Evolutionary conservation across 2,888 invertebrate genomes (phyloP), one percentile per base, ranked within the genome.

Genomic region (Polymixis lichenea): DNA sequence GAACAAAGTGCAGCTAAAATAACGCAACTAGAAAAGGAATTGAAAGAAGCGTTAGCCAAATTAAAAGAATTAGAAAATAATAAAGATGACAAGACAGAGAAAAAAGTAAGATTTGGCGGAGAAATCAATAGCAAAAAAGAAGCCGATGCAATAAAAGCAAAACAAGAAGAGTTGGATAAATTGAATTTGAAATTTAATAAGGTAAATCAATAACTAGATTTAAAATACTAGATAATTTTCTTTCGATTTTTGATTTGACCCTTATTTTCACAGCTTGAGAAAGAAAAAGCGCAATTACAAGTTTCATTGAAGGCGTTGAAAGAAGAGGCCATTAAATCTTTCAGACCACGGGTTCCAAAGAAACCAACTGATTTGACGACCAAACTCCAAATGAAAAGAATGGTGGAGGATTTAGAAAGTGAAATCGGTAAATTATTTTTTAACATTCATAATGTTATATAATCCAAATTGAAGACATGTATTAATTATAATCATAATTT

Each of bases 321-420:
- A 89, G 97, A 97, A 81, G 97, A 97, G 79, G 97, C 97, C 2
- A 96, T 97, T n/a, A 97, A 97, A 86, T 97, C 97, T 51, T 97
- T 98, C 87, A 98, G 97, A 86, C 97, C 97, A 43, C 97, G 98
- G 86, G 97, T 97, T n/a, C 97, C 98, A 7, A 98, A 98, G 90
- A 98, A 98, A 89, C 97, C 98, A 15, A 98, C 98, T 13, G 98
- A 98, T 89, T 94, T 97, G 70, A 98, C 97, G 49, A 97, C 98
- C 2, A 98, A 98, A 94, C 91, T 98, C 67, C 98, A 98, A 93
- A 94, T 98, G 89, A 98, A 98, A 88, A 98, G 97, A 89, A 98
- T 98, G 98, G 98, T 99, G 4, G 98, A 98, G 77, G 99, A 99
- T 84, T 96, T 99, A 86, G 99, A 99, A 94, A 98, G 97, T 90